Base-by-base conservation (phyloP, 2,888 invertebrate species). In the Blastobasis adustella region DNA sequence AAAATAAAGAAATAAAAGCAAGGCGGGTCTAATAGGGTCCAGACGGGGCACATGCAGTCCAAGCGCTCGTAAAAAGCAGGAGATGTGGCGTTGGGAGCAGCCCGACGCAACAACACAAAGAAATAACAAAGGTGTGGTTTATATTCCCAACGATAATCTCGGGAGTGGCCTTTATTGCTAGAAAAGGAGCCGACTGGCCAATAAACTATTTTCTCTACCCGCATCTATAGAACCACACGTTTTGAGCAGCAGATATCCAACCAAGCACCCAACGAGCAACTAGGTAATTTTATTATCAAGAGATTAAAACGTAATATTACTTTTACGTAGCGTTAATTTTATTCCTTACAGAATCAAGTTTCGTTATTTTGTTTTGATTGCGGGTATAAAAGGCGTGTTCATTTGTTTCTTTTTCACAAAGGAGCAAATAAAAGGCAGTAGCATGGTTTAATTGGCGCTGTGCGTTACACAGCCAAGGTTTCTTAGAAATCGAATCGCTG, bases 371-470 rank as follows among this genome's bases (percentile, higher is more conserved):
- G 47, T 54, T 58, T 52, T 55, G 47, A 53, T 51, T 54, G 43
- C 59, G 65, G 62, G 62, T 66, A 58, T 63, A 67, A 65, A 60
- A 63, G 61, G 67, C 69, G 23, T 23, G 23, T 23, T 23, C 23
- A 23, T 23, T 23, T 23, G 23, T 23, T 23, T 23, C 23, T 23
- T 23, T 23, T 23, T 64, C 65, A 64, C 64, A 72, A 71, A 74
- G 60, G 23, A 23, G 23, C 23, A 73, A 76, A 68, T 62, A 72
- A 73, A 73, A 65, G 44, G 51, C 59, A 57, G 65, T 66, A 65
- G 65, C 64, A 61, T 55, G 62, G 65, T 77, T 79, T 79, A 80
- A 80, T 79, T 79, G 79, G 79, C 77, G 66, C 62, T 63, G 62
- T 58, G 67, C 61, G 67, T 66, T 64, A 65, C 65, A 66, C 60